Evolutionary conservation across 1,140 invertebrate genomes (phyloP), one percentile per base, ranked within the genome.

Genomic region (Apis cerana): DNA sequence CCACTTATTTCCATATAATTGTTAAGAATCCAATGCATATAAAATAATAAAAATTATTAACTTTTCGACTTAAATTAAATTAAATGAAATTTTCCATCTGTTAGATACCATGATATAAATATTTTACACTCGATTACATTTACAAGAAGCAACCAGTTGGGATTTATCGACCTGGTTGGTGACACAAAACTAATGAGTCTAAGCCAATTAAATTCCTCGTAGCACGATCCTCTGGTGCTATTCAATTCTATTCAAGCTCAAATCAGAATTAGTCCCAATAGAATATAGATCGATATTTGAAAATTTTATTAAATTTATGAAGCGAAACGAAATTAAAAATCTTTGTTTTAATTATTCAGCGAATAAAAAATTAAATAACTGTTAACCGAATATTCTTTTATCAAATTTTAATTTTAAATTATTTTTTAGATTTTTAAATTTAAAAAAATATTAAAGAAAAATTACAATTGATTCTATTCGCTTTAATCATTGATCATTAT

Each of bases 121-220:
- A 23, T 27, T 62, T 33, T 19, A 52, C 23, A n/a, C n/a, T 1
- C 15, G 58, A 27, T 52, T 62, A 52, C 27, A 17, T 21, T 52
- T 72, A n/a, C 27, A 21, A 43, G 8, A n/a, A 21, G 27, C 43
- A 15, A 61, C 17, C 54, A 59, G 13, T 48, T 72, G 58, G 62
- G 52, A 75, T 50, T 75, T 65, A n/a, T 11, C 17, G 52, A 11
- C 27, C 48, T 23, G 11, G 17, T 48, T 61, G 21, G 74, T 74
- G 82, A 83, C 72, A 68, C 72, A 77, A 80, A 84, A 88, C 77
- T 90, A 90, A 90, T 89, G 82, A 87, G 80, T 67, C 84, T 84
- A 82, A 85, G 76, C 80, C 89, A 90, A 89, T 90, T 89, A 90
- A 91, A 90, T 88, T 88, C 56, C 33, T 43, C 72, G 50, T 77